Evolutionary conservation across 2,113 vertebrate species (phyloP).

Genomic region (Aythya baeri): DNA sequence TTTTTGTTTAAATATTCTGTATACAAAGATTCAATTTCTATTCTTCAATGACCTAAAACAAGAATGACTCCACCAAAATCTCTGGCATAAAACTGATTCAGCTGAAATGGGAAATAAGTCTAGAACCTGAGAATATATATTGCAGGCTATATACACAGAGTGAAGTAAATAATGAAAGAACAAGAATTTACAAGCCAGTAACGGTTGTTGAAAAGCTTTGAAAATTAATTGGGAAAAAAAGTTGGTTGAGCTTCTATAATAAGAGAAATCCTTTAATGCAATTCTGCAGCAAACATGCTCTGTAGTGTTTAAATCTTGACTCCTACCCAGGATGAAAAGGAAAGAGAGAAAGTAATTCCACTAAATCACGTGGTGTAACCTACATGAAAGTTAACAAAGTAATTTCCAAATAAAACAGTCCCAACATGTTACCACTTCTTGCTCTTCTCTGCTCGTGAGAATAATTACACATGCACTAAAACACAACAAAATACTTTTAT

Average conservation of each 20-base stretch:
- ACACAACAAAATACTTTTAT: neutral
- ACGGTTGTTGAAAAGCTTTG: neutral
- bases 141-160: neutral
- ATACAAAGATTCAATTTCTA: neutral
- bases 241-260: constrained; percentile 2
- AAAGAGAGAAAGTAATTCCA: neutral
- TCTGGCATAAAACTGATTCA: neutral
- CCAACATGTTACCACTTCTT: neutral
- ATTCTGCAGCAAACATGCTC: neutral
- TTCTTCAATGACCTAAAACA: neutral
- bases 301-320: neutral
- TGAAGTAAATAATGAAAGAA: neutral
- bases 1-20: neutral
- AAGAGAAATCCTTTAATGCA: constrained; percentile 48
- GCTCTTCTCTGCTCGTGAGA: neutral
- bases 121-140: neutral
- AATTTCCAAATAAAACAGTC: neutral
- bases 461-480: neutral
- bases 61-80: neutral
- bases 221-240: constrained; percentile 54
- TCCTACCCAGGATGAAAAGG: neutral
- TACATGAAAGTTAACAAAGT: constrained; percentile 34
- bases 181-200: constrained; percentile 36
- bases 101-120: neutral
- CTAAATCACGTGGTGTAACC: constrained; percentile 11